These are phyloP conservation scores for Drepanosiphum platanoidis DNA, from an alignment of 2,888 invertebrate species.

Conservation along the genomic window DNA sequence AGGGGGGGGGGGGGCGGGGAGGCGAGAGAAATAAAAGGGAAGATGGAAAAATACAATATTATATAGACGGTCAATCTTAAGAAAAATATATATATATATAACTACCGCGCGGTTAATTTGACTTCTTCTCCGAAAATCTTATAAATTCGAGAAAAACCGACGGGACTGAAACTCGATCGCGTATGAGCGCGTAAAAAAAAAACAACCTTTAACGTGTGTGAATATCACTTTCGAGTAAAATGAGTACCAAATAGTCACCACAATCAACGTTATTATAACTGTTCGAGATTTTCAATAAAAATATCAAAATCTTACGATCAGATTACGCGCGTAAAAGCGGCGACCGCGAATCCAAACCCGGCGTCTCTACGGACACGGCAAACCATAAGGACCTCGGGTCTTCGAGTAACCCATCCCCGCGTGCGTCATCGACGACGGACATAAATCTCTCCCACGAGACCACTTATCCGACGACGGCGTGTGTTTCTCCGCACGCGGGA, in stretches of 20 bases:
- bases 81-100: conserved; percentile 16
- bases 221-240: too few species aligned
- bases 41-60: conserved; percentile 2
- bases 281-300: too few species aligned
- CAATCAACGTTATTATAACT: too few species aligned
- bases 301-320: too few species aligned
- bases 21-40: not conserved
- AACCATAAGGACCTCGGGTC: not conserved
- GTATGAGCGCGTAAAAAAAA: too few species aligned
- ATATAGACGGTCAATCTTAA: conserved; percentile 23
- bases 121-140: not conserved
- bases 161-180: not conserved
- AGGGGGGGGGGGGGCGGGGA: too few species aligned
- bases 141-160: not conserved
- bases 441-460: conserved; percentile 56
- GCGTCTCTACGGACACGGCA: not conserved
- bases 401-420: not conserved
- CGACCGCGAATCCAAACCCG: not conserved
- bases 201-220: too few species aligned
- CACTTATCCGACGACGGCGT: conserved; percentile 13
- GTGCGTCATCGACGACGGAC: not conserved
- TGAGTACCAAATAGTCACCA: too few species aligned
- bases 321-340: too few species aligned
- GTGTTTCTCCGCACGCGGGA: not conserved
- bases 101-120: not conserved